Evolutionary conservation across 2,888 invertebrate species (phyloP), one percentile per base, ranked within the genome.

Genomic region (Leptinotarsa rubiginosa): DNA sequence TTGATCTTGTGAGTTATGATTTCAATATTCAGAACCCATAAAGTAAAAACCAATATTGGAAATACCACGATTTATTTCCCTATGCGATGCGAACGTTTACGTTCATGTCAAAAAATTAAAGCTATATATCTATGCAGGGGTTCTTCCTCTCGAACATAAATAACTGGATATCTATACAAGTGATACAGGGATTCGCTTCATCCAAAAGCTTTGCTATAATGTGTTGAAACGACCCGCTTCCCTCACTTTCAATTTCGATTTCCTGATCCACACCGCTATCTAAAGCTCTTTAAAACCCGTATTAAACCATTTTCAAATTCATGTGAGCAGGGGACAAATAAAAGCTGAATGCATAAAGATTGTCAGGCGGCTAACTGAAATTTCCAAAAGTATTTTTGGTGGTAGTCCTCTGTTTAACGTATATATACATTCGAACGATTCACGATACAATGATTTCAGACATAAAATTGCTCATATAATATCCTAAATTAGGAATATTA

Each of bases 211-310:
- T 18, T 31, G 62, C 62, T 62, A 78, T 82, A 82, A 82, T 81
- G 80, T 80, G 75, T 72, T 77, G 77, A 76, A 83, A 82, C 81
- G 81, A 79, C 78, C 81, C 75, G 79, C 78, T 77, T 78, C 80
- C 80, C 81, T 77, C 78, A 82, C 82, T 83, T 82, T 83, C 83
- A 83, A 83, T 83, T 83, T 83, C 81, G 80, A 81, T 82, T 77
- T 79, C 68, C 78, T 74, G 77, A 31, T 62, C 62, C 62, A 41
- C 62, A 62, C 62, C 62, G 62, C 62, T 80, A 81, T 80, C 81
- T 80, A 81, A 82, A 82, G 80, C 81, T 81, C 73, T 77, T 76
- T 76, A 75, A 82, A 77, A 75, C 75, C 73, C 67, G 76, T 73
- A 78, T 77, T 78, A 80, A 80, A 71, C 75, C 69, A 69, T 78